A percentile compares a stretch with the other conserved stretches of the same genome.
phyloP scores from a whole-genome alignment of 2,797 vertebrate species.

The Eulemur rubriventer region DNA sequence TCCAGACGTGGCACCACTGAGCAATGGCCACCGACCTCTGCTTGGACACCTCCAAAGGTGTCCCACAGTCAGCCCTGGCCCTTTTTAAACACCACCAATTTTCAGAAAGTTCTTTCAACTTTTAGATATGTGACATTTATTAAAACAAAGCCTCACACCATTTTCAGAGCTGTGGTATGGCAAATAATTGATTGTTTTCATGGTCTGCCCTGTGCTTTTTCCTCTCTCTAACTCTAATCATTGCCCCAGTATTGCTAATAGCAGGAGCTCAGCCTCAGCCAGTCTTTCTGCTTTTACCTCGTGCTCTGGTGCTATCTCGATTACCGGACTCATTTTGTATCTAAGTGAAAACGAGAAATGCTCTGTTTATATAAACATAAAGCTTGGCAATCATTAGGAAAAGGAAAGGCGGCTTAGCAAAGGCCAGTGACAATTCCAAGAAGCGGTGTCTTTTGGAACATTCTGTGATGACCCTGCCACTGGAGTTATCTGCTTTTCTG shows the following conservation, averaged over 20 bases:
- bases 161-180: not conserved
- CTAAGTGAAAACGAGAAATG: not conserved
- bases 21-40: no score
- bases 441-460: not conserved
- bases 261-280: not conserved
- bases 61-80: not conserved
- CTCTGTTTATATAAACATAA: conserved; percentile 5
- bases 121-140: not conserved
- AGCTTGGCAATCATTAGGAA: not conserved
- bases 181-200: not conserved
- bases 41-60: not conserved
- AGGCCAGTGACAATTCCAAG: conserved; percentile 41
- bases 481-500: not conserved
- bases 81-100: not conserved
- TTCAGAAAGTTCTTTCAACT: conserved; percentile 3
- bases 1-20: not conserved
- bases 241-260: not conserved
- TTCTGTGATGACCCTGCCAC: not conserved
- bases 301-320: not conserved
- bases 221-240: not conserved
- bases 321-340: not conserved
- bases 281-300: not conserved
- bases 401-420: not conserved
- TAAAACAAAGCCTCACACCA: not conserved
- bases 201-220: not conserved